Evolutionary conservation across 2,888 invertebrate species (phyloP).

Genomic region (Diplazon laetatorius): DNA sequence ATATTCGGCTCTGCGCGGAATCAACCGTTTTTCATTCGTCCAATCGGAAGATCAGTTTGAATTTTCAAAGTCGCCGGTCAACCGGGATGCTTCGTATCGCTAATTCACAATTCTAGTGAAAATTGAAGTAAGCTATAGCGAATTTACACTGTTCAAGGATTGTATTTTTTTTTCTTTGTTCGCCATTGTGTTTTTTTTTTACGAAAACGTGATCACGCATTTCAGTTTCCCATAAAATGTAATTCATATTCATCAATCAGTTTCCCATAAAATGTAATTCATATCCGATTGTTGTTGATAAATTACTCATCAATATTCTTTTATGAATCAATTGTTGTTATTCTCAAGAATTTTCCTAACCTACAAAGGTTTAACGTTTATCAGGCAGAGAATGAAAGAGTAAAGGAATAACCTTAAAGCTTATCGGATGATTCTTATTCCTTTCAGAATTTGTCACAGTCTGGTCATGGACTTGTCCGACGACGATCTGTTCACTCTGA

Average conservation of each 20-base stretch:
- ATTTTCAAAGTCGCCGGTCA: not conserved
- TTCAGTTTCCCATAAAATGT: too few species aligned
- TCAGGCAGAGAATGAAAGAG: not conserved
- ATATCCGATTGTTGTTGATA: too few species aligned
- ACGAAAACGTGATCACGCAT: too few species aligned
- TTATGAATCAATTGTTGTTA: not conserved
- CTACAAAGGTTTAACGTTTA: not conserved
- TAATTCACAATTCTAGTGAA: not conserved
- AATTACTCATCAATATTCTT: too few species aligned
- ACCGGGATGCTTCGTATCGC: not conserved
- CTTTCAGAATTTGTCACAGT: not conserved
- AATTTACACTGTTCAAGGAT: not conserved
- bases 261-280: too few species aligned
- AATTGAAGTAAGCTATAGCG: not conserved
- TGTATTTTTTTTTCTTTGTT: too few species aligned
- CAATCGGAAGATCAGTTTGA: constrained; percentile 18
- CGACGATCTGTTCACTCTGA: constrained; percentile 70
- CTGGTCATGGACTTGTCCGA: constrained; percentile 67
- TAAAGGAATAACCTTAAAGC: not conserved
- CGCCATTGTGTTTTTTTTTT: too few species aligned
- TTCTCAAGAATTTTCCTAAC: not conserved
- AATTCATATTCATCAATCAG: too few species aligned
- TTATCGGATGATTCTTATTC: not conserved
- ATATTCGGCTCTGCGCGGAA: not conserved
- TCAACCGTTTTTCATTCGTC: not conserved